Evolutionary conservation across 2,797 vertebrate genomes (phyloP).

Genomic region (Vultur gryphus): DNA sequence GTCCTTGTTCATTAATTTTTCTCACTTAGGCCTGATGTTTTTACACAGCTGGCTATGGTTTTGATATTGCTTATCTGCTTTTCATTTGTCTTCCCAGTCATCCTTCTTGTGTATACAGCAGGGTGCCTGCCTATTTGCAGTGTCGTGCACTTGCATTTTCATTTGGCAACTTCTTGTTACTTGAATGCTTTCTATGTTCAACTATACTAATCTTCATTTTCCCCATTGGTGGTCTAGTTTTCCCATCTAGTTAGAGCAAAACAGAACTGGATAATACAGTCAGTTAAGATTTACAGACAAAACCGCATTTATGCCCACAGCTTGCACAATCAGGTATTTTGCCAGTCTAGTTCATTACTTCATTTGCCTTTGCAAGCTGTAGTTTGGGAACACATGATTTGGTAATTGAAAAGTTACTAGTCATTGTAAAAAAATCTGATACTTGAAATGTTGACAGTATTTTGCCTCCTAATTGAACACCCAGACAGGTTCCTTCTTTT

Average conservation of each 20-base stretch:
- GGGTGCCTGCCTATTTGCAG: background rate
- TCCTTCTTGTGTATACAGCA: background rate
- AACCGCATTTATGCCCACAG: background rate
- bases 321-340: background rate
- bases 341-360: background rate
- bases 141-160: background rate
- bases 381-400: background rate
- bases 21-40: background rate
- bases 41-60: background rate
- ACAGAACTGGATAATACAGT: background rate
- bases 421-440: background rate
- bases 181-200: background rate
- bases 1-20: background rate
- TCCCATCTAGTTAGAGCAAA: background rate
- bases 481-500: background rate
- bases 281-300: background rate
- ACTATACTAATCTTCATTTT: background rate
- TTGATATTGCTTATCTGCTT: background rate
- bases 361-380: background rate
- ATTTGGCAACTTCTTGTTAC: background rate
- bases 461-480: background rate
- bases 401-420: background rate
- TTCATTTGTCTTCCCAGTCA: background rate
- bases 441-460: background rate
- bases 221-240: background rate